A percentile compares a stretch with the other conserved stretches of the same genome.
These are phyloP conservation scores for Adelges cooleyi DNA, from an alignment of 1,140 invertebrate species.

Conservation along the genomic window DNA sequence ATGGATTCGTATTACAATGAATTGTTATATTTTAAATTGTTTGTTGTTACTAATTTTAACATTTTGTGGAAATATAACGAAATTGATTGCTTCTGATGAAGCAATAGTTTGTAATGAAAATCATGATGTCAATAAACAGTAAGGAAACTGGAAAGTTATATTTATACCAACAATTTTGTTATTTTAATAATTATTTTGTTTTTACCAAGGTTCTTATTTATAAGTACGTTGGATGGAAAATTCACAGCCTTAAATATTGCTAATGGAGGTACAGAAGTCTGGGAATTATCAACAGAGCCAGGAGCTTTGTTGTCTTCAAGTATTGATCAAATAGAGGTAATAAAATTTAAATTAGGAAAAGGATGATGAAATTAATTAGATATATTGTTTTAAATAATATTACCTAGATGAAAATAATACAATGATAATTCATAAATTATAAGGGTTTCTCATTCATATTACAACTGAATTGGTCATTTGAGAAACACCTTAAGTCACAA, in stretches of 20 bases:
- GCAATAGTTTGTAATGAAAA: neutral
- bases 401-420: too few species aligned
- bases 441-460: too few species aligned
- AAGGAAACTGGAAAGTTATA: neutral
- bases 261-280: conserved; percentile 54
- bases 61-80: neutral
- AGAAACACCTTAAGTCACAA: too few species aligned
- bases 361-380: too few species aligned
- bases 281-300: conserved; percentile 60
- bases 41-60: neutral
- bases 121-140: conserved; percentile 5
- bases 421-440: too few species aligned
- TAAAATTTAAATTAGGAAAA: too few species aligned
- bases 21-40: neutral
- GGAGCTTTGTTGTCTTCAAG: conserved; percentile 68
- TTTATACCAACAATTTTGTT: neutral
- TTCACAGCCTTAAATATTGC: conserved; percentile 61
- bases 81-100: neutral
- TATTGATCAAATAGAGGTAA: conserved; percentile 69
- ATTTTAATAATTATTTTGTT: neutral
- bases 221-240: conserved; percentile 79
- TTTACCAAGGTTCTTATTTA: conserved; percentile 47
- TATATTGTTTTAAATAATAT: too few species aligned
- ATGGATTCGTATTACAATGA: neutral
- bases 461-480: too few species aligned